These are phyloP conservation scores for Ectobius pallidus DNA, from an alignment of 2,888 invertebrate genomes.

Conservation along the genomic window DNA sequence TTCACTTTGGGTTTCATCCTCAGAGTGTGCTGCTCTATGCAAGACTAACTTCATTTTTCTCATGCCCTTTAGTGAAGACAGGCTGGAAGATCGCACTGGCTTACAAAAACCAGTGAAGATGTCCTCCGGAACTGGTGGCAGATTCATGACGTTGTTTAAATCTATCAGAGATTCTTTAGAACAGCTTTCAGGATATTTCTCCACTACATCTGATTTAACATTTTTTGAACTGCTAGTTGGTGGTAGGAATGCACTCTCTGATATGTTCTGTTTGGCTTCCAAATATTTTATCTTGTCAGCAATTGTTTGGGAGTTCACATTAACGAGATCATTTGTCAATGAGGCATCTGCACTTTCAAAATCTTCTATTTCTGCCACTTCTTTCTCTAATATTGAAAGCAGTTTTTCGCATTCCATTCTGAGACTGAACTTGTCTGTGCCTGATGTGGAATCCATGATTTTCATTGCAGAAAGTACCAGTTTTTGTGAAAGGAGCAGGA, in stretches of 20 bases:
- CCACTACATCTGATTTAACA: constrained; percentile 55
- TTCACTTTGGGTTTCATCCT: constrained; percentile 55
- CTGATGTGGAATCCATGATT: constrained; percentile 46
- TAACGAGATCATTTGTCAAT: constrained; percentile 30
- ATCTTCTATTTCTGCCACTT: constrained; percentile 52
- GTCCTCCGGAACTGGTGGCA: constrained; percentile 58
- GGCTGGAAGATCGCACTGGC: constrained; percentile 55
- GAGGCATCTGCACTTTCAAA: constrained; percentile 47
- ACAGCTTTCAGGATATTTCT: constrained; percentile 58
- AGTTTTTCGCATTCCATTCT: constrained; percentile 53
- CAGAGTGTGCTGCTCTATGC: constrained; percentile 54
- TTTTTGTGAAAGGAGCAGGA: constrained; percentile 52
- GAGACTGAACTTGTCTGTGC: constrained; percentile 45
- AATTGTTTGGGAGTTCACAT: constrained; percentile 47
- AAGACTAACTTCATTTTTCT: constrained; percentile 56
- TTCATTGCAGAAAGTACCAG: constrained; percentile 48
- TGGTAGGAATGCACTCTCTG: constrained; percentile 46
- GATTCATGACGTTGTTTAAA: constrained; percentile 54
- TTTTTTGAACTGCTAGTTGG: constrained; percentile 50
- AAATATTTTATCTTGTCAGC: constrained; percentile 53
- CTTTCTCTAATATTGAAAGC: constrained; percentile 52
- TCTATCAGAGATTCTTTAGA: constrained; percentile 57
- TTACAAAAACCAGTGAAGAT: constrained; percentile 55
- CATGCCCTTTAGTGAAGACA: constrained; percentile 57
- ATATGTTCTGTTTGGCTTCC: constrained; percentile 48